Conservation (phyloP, 2,113 vertebrate species). For the Aramus guarauna region DNA sequence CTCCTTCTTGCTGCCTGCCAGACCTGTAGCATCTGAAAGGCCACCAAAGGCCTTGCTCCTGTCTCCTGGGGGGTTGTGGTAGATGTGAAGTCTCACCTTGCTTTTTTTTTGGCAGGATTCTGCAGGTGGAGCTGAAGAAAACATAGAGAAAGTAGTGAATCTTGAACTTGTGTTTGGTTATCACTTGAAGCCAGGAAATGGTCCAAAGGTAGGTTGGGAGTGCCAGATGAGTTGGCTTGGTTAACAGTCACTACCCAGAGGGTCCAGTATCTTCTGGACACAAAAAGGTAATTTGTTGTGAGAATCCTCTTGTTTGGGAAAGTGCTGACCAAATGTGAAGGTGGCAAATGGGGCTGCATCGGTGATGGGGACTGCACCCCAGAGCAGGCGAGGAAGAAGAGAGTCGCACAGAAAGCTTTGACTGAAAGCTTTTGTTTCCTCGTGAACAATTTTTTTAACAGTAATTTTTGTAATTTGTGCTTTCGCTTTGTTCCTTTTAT, state of each 20-base stretch:
- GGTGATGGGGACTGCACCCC: background rate
- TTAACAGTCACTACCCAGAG: background rate
- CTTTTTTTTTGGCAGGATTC: constrained; percentile 76
- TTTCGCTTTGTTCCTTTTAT: background rate
- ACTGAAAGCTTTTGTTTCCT: background rate
- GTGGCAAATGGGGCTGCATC: background rate
- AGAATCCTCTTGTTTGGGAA: background rate
- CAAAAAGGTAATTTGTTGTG: background rate
- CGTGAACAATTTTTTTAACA: background rate
- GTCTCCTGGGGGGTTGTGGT: background rate
- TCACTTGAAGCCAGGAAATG: constrained; percentile 91
- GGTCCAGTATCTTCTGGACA: background rate
- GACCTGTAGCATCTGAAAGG: background rate
- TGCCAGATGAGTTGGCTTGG: background rate
- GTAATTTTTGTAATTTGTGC: background rate
- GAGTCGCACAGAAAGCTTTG: background rate
- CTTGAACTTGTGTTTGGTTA: constrained; percentile 97
- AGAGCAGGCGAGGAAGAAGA: background rate
- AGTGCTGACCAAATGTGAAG: background rate
- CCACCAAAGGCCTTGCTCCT: background rate
- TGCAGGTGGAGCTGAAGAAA: constrained; percentile 78
- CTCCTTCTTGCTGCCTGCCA: background rate
- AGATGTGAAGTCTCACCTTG: background rate
- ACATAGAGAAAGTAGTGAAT: constrained; percentile 84
- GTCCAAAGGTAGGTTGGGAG: constrained; percentile 80